phyloP scores from a whole-genome alignment of 2,888 invertebrate species.

The Hylaea fasciaria region DNA sequence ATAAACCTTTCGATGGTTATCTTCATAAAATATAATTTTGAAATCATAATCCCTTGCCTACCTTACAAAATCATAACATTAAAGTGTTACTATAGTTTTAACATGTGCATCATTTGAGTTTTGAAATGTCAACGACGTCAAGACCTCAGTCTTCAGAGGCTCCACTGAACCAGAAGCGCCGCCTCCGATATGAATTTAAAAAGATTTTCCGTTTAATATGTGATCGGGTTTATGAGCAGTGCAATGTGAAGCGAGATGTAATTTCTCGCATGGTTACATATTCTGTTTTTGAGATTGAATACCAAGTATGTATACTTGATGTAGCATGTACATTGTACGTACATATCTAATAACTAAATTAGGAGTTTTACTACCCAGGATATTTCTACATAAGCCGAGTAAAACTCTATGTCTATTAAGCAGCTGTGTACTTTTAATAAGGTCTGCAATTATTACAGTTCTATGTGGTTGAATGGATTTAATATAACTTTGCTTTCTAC shows the following conservation, averaged over 20 bases:
- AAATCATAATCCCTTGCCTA: no score
- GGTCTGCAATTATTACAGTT: no score
- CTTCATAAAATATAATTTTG: no score
- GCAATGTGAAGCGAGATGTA: constrained; percentile 16
- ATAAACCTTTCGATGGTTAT: no score
- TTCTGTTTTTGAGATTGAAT: background rate
- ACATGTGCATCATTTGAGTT: constrained; percentile 32
- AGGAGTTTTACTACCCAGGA: background rate
- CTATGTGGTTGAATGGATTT: no score
- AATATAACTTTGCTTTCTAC: no score
- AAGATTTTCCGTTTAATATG: constrained; percentile 16
- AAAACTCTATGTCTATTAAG: background rate
- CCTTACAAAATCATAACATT: background rate
- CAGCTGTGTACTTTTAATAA: no score
- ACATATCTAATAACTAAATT: no score
- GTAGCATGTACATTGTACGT: no score
- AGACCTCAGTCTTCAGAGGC: background rate
- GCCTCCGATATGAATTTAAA: constrained; percentile 9
- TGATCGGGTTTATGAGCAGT: constrained; percentile 10
- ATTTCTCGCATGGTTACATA: constrained; percentile 14
- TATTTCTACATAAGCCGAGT: background rate
- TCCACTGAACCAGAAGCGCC: background rate
- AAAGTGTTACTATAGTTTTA: background rate
- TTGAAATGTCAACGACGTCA: constrained; percentile 24
- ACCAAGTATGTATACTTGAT: background rate